A percentile compares a stretch with the other conserved stretches of the same genome.
Conservation (phyloP, 2,888 invertebrate species). For the Heteropelma amictum region DNA sequence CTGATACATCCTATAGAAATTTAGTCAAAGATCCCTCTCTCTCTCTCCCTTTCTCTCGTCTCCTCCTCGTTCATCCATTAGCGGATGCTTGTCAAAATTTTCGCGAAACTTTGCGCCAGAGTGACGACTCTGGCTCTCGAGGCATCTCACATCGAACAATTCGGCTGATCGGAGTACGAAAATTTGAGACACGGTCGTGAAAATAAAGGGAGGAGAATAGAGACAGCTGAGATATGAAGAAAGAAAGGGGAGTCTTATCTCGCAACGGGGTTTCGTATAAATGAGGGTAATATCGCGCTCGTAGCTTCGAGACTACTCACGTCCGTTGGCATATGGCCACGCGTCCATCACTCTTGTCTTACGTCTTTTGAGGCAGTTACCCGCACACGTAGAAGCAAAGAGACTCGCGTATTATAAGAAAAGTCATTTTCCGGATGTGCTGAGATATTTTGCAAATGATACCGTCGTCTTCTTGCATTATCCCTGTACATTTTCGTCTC, state of each 20-base stretch:
- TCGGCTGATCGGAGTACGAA: slow-evolving; percentile 17
- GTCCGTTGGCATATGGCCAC: slow-evolving; percentile 58
- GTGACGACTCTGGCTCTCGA: slow-evolving; percentile 2
- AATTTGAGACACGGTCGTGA: slow-evolving; percentile 27
- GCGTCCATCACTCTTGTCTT: slow-evolving; percentile 55
- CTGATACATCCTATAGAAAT: slow-evolving; percentile 44
- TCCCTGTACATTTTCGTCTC: not conserved
- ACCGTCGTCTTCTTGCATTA: not conserved
- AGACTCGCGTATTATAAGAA: slow-evolving; percentile 51
- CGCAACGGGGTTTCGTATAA: slow-evolving; percentile 55
- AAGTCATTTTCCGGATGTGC: slow-evolving; percentile 50
- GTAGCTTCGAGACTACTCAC: slow-evolving; percentile 57
- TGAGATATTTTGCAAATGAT: slow-evolving; percentile 42
- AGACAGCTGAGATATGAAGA: slow-evolving; percentile 3
- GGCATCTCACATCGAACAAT: slow-evolving; percentile 40
- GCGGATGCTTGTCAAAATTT: slow-evolving; percentile 44
- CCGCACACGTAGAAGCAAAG: slow-evolving; percentile 27
- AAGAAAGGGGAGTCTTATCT: slow-evolving; percentile 53
- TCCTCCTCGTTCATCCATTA: not conserved
- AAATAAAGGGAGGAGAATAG: slow-evolving; percentile 18
- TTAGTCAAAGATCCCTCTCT: not conserved
- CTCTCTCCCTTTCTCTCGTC: not conserved
- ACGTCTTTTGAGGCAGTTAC: slow-evolving; percentile 7
- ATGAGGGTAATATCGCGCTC: slow-evolving; percentile 60
- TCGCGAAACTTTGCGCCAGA: slow-evolving; percentile 20